Conservation (phyloP, 1,140 invertebrate species). For the Diorhabda elongata region DNA sequence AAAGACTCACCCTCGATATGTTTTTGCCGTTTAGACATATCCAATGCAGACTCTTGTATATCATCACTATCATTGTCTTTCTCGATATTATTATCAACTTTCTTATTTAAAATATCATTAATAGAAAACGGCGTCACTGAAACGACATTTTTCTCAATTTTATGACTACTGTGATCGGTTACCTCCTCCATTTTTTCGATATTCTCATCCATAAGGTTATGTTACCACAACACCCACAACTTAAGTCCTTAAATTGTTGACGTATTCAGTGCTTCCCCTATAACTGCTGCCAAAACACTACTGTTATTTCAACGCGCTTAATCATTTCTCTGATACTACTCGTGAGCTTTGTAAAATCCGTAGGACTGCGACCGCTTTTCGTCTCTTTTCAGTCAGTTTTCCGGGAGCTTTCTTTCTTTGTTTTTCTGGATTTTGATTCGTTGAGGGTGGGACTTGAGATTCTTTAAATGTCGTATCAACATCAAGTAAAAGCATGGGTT, state of each 20-base stretch:
- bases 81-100: constrained; percentile 38
- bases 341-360: constrained; percentile 25
- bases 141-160: constrained; percentile 29
- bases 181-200: constrained; percentile 30
- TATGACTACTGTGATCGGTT: constrained; percentile 18
- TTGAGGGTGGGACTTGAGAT: constrained; percentile 33
- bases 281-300: not conserved
- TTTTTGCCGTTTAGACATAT: constrained; percentile 44
- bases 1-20: not conserved
- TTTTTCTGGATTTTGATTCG: constrained; percentile 27
- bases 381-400: constrained; percentile 12
- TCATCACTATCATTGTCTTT: constrained; percentile 42
- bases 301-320: not conserved
- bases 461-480: constrained; percentile 28
- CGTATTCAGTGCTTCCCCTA: not conserved
- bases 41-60: constrained; percentile 44
- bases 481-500: not conserved
- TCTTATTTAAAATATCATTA: constrained; percentile 67
- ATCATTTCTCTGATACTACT: constrained; percentile 31
- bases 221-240: not conserved
- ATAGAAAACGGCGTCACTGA: constrained; percentile 69
- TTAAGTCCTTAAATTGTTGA: no score
- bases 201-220: not conserved
- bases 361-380: constrained; percentile 21
- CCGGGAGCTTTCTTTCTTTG: constrained; percentile 17